phyloP scores from a whole-genome alignment of 30 jellyfish, hydroid and myxozoan genomes.

The Hydractinia echinata region DNA sequence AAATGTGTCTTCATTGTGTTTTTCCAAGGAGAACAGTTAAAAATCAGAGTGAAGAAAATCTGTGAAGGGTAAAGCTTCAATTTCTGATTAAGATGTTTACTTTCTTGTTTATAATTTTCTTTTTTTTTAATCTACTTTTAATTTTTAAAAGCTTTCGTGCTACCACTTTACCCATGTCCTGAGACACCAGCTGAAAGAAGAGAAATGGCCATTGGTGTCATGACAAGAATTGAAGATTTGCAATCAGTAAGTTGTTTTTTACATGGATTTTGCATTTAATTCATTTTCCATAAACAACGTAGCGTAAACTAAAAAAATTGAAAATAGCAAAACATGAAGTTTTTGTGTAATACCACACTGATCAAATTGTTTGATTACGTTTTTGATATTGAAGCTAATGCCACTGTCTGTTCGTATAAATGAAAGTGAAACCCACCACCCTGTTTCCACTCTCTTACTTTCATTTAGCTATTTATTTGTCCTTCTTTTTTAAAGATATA shows the following conservation, averaged over 20 bases:
- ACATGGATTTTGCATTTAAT: no score
- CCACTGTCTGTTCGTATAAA: no score
- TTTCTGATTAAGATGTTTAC: background rate
- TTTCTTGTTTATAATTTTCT: background rate
- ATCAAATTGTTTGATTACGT: no score
- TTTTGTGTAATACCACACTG: no score
- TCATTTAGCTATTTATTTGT: no score
- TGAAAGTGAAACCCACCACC: no score
- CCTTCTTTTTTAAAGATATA: no score
- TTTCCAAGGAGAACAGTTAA: slow-evolving; percentile 98
- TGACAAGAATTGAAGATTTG: slow-evolving; percentile 94
- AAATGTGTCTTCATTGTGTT: slow-evolving; percentile 92
- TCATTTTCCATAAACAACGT: no score
- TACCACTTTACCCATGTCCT: slow-evolving; percentile 97
- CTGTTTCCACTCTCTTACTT: no score
- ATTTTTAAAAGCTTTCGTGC: slow-evolving; percentile 72
- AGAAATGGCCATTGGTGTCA: slow-evolving; percentile 99
- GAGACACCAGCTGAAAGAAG: slow-evolving; percentile 99
- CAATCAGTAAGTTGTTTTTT: slow-evolving; percentile 64
- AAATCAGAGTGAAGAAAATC: slow-evolving; percentile 88
- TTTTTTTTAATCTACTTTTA: slow-evolving; percentile 2
- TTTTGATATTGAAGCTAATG: no score
- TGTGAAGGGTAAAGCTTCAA: slow-evolving; percentile 92
- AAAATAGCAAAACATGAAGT: no score
- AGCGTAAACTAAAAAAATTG: no score